Evolutionary conservation across 1,140 invertebrate genomes (phyloP), one percentile per base, ranked within the genome.

Genomic region (Tetramorium alpestre): DNA sequence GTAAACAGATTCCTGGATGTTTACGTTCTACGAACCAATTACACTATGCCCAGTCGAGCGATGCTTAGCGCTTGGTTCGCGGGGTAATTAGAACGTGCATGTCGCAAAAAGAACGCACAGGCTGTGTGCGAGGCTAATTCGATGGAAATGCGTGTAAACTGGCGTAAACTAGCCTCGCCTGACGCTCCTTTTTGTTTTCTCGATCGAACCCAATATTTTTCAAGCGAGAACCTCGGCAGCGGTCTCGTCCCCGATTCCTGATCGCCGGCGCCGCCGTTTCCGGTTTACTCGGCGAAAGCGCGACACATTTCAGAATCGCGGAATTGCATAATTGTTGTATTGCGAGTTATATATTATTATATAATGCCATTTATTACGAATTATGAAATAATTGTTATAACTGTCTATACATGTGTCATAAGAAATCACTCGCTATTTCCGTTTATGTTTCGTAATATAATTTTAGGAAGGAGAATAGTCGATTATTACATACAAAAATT

Each of bases 61-160:
- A 65, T 13, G 77, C 76, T 81, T 73, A 84, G 38, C 87, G 86
- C 65, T 88, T 85, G 88, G 64, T 88, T 89, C 88, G 88, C 88
- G 65, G 62, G 80, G 88, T 87, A 89, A 89, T 89, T 89, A 89
- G 88, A 89, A 88, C 88, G 56, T 51, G 88, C 62, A 87, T 80
- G 87, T 86, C 67, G 85, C 64, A 62, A 88, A 87, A 80, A 87
- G 73, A 85, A 56, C 65, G 73, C 72, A 85, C 73, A 44, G 72
- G 82, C 72, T 85, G 69, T 75, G 80, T 60, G 80, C 80, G 69
- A 84, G 80, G 80, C 80, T 84, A 84, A 84, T 84, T 84, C 80
- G 69, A 84, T 84, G 80, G 80, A 84, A 84, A 84, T 84, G 80
- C 80, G 80, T 84, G 80, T 84, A 84, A 73, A 84, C 69, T 44